Conservation (phyloP, 2,888 invertebrate species). For the Norana najaformis region DNA sequence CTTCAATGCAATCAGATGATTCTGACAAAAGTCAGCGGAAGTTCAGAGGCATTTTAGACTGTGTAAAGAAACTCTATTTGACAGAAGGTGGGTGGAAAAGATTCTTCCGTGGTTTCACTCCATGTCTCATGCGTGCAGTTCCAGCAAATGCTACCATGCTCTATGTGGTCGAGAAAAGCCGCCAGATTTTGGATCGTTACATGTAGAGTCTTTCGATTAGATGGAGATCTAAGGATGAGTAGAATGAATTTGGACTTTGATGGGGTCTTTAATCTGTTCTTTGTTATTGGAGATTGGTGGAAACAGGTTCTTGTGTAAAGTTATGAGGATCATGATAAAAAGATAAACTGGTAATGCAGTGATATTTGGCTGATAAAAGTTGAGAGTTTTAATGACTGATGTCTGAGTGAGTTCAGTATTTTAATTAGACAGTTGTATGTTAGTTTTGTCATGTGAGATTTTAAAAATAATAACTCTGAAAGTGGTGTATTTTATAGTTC, state of each 20-base stretch:
- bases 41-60: constrained; percentile 41
- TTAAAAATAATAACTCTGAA: background rate
- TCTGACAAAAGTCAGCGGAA: constrained; percentile 35
- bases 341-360: background rate
- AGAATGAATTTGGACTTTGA: background rate
- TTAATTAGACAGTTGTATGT: background rate
- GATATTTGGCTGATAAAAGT: background rate
- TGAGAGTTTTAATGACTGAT: background rate
- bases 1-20: constrained; percentile 45
- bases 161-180: constrained; percentile 39
- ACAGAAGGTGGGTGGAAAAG: constrained; percentile 44
- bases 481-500: background rate
- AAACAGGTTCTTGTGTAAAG: background rate
- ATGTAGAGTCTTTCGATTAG: background rate
- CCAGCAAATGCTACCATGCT: constrained; percentile 47
- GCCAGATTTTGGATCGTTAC: constrained; percentile 33
- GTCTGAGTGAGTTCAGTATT: no score
- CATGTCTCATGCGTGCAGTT: constrained; percentile 45
- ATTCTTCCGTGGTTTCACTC: constrained; percentile 45
- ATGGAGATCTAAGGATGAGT: background rate
- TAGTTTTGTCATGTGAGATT: no score
- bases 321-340: background rate
- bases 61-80: constrained; percentile 41
- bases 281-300: background rate
- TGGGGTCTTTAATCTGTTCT: background rate